These are phyloP conservation scores for Zaprionus nigranus DNA, from an alignment of 1,140 invertebrate genomes.

Conservation along the genomic window DNA sequence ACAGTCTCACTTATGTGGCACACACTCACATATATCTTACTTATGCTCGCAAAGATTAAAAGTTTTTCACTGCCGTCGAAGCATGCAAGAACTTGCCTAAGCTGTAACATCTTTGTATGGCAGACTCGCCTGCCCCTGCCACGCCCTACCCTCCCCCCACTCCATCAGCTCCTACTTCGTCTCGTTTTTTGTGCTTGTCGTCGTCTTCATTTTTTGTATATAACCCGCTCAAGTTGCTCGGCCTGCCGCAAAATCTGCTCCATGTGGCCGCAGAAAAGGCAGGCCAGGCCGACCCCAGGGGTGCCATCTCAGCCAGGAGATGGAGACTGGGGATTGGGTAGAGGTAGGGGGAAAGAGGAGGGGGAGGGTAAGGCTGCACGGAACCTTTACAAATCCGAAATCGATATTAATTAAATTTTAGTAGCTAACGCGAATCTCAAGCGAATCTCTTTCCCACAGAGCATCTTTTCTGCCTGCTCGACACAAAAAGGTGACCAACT, in stretches of 20 bases:
- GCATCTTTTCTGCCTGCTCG: background rate
- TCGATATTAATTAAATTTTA: conserved; percentile 82
- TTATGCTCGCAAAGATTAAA: conserved; percentile 81
- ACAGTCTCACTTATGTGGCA: conserved; percentile 22
- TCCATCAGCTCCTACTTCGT: conserved; percentile 2
- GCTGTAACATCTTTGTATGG: conserved; percentile 79
- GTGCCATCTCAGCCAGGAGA: background rate
- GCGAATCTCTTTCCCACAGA: background rate
- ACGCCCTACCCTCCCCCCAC: background rate
- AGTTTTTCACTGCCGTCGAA: conserved; percentile 70
- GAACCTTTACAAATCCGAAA: conserved; percentile 82
- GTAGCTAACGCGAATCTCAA: conserved; percentile 57
- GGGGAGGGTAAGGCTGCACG: no score
- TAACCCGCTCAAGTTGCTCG: conserved; percentile 71
- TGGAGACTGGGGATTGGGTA: no score
- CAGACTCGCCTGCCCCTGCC: background rate
- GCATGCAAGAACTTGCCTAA: conserved; percentile 78
- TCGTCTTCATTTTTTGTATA: conserved; percentile 41
- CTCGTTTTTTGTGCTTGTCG: conserved; percentile 48
- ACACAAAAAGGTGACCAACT: conserved; percentile 27
- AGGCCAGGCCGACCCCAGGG: conserved; percentile 20
- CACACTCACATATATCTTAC: conserved; percentile 76
- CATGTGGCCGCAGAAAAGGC: conserved; percentile 29
- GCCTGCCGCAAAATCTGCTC: conserved; percentile 46
- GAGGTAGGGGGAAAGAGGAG: no score